Base-by-base conservation (phyloP, 2,797 vertebrate species). In the Eptatretus atami region DNA sequence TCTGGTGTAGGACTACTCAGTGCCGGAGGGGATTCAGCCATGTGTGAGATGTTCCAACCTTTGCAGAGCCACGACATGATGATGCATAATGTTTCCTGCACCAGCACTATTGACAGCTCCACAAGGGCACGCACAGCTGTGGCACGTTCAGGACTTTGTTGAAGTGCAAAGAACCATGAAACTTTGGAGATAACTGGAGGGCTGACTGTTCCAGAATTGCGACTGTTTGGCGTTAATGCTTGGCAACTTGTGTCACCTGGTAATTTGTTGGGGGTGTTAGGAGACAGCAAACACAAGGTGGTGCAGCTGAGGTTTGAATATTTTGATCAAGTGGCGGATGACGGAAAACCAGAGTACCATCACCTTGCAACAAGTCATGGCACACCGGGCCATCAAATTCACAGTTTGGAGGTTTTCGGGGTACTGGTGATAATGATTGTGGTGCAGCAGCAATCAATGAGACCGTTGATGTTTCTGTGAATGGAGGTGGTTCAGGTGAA, bases 71-170 rank as follows among this genome's bases (percentile, higher is more conserved):
- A 44, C 31, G 31, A 8, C 4, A 44, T 44, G 31, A 44, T 44
- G 31, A 44, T 44, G 4, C 31, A 44, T 8, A 44, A 44, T 44
- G 31, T 44, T 44, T 5, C 31, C 31, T 44, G 57, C 57, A n/a
- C 57, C 12, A n/a, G 9, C 25, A 25, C 57, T 25, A 12, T 61
- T 13, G 84, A 92, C 70, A 96, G 75, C 71, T 95, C 86, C 0
- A 87, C 94, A 66, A 96, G 80, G 69, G 90, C 90, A 72, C 94
- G 86, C 2, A 94, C 92, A 67, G 88, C 90, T 6, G 94, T 93
- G 71, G 90, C 90, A n/a, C 84, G 85, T 77, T 96, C 82, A 70
- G 93, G 77, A 73, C 86, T 96, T 68, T 84, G 88, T 74, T 95
- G 87, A 79, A 93, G 94, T 68, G 85, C 90, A 65, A 96, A 87